These are phyloP conservation scores for Orthosia gothica DNA, from an alignment of 2,888 invertebrate species.

Conservation along the genomic window DNA sequence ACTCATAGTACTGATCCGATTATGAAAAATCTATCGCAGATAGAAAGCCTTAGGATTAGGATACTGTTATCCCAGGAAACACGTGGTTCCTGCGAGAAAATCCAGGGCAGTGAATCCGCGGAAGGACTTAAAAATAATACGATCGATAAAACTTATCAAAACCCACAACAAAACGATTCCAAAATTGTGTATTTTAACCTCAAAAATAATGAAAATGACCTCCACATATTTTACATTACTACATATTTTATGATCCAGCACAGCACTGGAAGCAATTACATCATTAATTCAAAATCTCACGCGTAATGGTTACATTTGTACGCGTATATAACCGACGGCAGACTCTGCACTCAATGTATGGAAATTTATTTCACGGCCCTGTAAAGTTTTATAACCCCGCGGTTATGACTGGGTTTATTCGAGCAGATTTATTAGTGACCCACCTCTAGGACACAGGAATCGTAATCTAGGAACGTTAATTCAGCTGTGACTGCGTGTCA, in stretches of 20 bases:
- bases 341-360: slow-evolving; percentile 71
- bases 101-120: too few species aligned
- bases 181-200: neutral
- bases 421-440: slow-evolving; percentile 82
- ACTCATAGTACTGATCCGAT: too few species aligned
- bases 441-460: slow-evolving; percentile 76
- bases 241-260: slow-evolving; percentile 65
- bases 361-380: slow-evolving; percentile 78
- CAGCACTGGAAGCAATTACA: slow-evolving; percentile 69
- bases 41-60: too few species aligned
- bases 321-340: slow-evolving; percentile 54
- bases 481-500: slow-evolving; percentile 79
- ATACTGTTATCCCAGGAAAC: too few species aligned
- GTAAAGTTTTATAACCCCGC: slow-evolving; percentile 79
- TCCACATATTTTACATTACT: slow-evolving; percentile 35
- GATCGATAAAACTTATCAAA: too few species aligned
- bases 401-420: slow-evolving; percentile 78
- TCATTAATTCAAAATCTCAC: slow-evolving; percentile 77
- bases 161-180: neutral
- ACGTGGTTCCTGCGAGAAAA: too few species aligned
- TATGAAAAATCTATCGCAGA: too few species aligned
- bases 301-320: slow-evolving; percentile 69
- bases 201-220: slow-evolving; percentile 1
- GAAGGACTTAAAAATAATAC: neutral
- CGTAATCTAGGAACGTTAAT: slow-evolving; percentile 82